Percentiles rank a stretch among this genome's conserved stretches.
Evolutionary conservation across 2,888 invertebrate species (phyloP).

Genomic region (Digitonthophagus gazella): DNA sequence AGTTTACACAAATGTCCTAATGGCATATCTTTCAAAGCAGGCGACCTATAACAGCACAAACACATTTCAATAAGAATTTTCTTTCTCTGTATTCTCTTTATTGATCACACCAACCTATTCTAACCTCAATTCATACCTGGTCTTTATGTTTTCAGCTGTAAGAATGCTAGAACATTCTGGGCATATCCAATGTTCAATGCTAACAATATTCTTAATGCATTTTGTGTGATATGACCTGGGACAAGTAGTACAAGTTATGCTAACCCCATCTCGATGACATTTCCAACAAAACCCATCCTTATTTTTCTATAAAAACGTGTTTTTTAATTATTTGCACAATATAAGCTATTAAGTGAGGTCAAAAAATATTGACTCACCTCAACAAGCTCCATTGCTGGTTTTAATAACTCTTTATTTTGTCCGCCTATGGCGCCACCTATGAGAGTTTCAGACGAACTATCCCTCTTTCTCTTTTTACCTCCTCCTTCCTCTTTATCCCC

Average conservation of each 20-base stretch:
- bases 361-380: slow-evolving; percentile 32
- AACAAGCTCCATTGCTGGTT: slow-evolving; percentile 31
- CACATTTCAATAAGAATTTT: neutral
- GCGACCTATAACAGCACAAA: slow-evolving; percentile 54
- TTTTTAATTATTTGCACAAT: no score
- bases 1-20: slow-evolving; percentile 75
- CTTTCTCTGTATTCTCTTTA: no score
- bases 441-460: slow-evolving; percentile 34
- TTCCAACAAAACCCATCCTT: slow-evolving; percentile 87
- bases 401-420: slow-evolving; percentile 33
- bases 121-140: slow-evolving; percentile 53
- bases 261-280: slow-evolving; percentile 73
- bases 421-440: slow-evolving; percentile 35
- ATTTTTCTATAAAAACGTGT: slow-evolving; percentile 50
- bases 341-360: no score
- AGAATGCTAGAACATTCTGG: slow-evolving; percentile 79
- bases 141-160: slow-evolving; percentile 69
- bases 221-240: slow-evolving; percentile 80
- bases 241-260: slow-evolving; percentile 75
- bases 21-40: slow-evolving; percentile 69
- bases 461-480: slow-evolving; percentile 38
- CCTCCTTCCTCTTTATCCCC: neutral
- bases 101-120: slow-evolving; percentile 17
- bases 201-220: slow-evolving; percentile 62
- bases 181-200: slow-evolving; percentile 74